Base-by-base conservation (phyloP, 2,113 vertebrate genomes). In the Tapirus terrestris region DNA sequence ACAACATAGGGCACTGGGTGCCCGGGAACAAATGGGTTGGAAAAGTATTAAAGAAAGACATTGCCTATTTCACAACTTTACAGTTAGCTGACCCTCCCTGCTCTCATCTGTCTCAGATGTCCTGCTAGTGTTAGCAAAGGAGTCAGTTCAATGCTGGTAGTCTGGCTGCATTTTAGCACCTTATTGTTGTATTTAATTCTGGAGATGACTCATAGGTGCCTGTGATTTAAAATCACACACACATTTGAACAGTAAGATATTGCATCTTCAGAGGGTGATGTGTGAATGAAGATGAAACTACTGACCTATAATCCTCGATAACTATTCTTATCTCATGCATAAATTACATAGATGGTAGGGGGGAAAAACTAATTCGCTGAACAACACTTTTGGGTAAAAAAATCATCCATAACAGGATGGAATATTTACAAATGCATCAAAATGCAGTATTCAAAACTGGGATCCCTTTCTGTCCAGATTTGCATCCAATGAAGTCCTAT, bases 381-480 rank as follows among this genome's bases (percentile, higher is more conserved):
- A 67, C 92, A 94, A 94, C 27, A 79, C 17, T 87, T 95, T 81
- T 3, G 18, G 18, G 63, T 92, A 61, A 77, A 82, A 75, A 80
- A 72, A 27, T 53, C 7, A 94, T 93, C 60, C 14, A 11, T 60
- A 97, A 80, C n/a, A 70, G 12, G 14, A 95, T 79, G 14, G 4
- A 89, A n/a, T 87, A 36, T 84, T 89, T 92, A 67, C 29, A 93
- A 96, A 97, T 85, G 39, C 43, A 90, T 87, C 85, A 89, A 89
- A 90, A 82, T 53, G 63, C 61, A 91, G 16, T 68, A 61, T 94
- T 96, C 85, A 95, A 84, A 98, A 94, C 87, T 96, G 36, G 43
- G 91, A 91, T 89, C 17, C 18, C 53, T 97, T 93, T 94, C 58
- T 96, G 79, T 92, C 51, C 58, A 96, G 56, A 97, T 95, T 97